Evolutionary conservation across 2,797 vertebrate genomes (phyloP).

Genomic region (Tokudaia tokunoshimensis): DNA sequence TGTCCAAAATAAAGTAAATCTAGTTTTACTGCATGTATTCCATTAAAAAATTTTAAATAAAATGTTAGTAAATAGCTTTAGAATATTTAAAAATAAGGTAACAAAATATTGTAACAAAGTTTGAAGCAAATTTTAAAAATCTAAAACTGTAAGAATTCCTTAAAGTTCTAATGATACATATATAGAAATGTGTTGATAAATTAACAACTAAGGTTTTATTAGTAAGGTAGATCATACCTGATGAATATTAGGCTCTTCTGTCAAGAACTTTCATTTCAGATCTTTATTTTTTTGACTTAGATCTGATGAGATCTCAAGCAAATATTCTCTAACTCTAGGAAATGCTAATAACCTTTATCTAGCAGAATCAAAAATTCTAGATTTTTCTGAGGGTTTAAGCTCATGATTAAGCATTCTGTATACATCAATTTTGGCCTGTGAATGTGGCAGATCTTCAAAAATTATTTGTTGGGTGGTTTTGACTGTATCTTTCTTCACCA

Average conservation of each 20-base stretch:
- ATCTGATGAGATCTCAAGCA: background rate
- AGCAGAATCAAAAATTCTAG: background rate
- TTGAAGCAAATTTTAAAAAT: background rate
- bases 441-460: background rate
- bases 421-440: background rate
- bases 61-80: background rate
- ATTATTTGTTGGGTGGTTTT: constrained; percentile 29
- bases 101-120: background rate
- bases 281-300: background rate
- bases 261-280: constrained; percentile 6
- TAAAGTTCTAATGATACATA: background rate
- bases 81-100: background rate
- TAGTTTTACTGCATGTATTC: background rate
- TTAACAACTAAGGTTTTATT: background rate
- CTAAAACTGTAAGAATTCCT: background rate
- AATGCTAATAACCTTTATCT: background rate
- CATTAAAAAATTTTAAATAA: background rate
- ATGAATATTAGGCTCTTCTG: background rate
- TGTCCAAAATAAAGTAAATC: constrained; percentile 7
- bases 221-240: background rate
- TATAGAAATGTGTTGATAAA: background rate
- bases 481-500: background rate
- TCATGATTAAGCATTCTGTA: background rate
- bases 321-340: background rate
- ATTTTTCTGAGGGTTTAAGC: background rate